phyloP scores from a whole-genome alignment of 2,797 vertebrate genomes.

The Pseudomugil tenellus region DNA sequence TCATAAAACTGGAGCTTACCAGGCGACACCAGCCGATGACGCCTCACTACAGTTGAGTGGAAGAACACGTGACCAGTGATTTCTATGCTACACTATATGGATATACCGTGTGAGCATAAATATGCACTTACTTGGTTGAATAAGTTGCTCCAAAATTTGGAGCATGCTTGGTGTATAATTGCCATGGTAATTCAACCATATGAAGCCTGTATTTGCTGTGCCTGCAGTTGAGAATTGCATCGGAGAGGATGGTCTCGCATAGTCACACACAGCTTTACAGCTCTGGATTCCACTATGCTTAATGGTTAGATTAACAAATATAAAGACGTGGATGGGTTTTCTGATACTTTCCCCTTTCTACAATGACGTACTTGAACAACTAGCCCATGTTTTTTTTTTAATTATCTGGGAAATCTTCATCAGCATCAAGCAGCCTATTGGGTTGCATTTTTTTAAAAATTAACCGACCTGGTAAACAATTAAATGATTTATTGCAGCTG shows the following conservation, averaged over 20 bases:
- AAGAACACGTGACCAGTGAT: too few species aligned
- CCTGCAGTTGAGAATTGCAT: background rate
- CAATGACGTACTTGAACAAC: background rate
- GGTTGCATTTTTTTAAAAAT: background rate
- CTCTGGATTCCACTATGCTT: background rate
- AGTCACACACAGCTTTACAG: background rate
- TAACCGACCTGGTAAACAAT: background rate
- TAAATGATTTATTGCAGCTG: background rate
- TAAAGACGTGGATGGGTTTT: background rate
- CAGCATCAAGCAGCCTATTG: background rate
- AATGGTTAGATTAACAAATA: background rate
- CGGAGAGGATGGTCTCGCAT: background rate
- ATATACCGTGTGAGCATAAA: too few species aligned
- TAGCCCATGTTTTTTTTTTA: background rate
- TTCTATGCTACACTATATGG: too few species aligned
- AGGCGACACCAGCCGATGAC: too few species aligned
- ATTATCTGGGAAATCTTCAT: background rate
- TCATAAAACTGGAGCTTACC: too few species aligned
- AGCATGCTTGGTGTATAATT: background rate
- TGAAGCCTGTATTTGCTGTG: background rate
- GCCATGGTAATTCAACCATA: background rate
- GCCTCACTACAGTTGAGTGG: too few species aligned
- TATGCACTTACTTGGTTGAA: background rate
- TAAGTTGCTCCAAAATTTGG: background rate
- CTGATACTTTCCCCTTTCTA: too few species aligned